phyloP scores from a whole-genome alignment of 2,797 vertebrate species.

The Gephyroberyx darwinii region DNA sequence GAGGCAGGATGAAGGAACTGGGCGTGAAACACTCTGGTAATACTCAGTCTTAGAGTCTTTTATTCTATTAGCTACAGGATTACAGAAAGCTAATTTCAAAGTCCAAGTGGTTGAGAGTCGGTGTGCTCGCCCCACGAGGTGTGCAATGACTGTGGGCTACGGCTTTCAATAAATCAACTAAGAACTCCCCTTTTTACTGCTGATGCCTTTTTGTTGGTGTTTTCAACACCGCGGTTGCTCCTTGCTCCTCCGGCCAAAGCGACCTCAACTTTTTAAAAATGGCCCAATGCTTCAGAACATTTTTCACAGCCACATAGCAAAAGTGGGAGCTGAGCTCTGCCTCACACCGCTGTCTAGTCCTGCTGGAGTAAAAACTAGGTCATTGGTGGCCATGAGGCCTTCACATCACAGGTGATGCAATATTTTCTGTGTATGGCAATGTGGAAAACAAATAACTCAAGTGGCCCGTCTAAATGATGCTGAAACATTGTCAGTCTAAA shows the following conservation, averaged over 20 bases:
- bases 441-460: background rate
- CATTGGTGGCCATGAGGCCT: conserved; percentile 21
- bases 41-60: conserved; percentile 40
- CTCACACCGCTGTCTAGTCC: conserved; percentile 17
- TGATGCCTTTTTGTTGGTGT: background rate
- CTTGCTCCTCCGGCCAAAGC: conserved; percentile 26
- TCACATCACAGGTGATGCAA: conserved; percentile 8
- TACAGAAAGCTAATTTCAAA: conserved; percentile 57
- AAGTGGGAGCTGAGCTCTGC: conserved; percentile 11
- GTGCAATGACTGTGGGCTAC: conserved; percentile 1
- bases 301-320: conserved; percentile 13
- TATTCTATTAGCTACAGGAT: conserved; percentile 54
- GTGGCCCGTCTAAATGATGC: no score
- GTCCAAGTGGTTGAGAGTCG: conserved; percentile 32
- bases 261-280: conserved; percentile 26
- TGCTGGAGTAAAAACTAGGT: conserved; percentile 25
- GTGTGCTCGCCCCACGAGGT: conserved; percentile 9
- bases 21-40: conserved; percentile 42
- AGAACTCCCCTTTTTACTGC: background rate
- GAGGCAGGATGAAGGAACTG: conserved; percentile 15
- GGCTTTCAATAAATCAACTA: conserved; percentile 5
- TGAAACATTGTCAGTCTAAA: no score
- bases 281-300: conserved; percentile 24
- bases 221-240: background rate
- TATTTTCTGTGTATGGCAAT: no score